These are phyloP conservation scores for Daubentonia madagascariensis DNA, from an alignment of 2,113 vertebrate species.

Conservation along the genomic window DNA sequence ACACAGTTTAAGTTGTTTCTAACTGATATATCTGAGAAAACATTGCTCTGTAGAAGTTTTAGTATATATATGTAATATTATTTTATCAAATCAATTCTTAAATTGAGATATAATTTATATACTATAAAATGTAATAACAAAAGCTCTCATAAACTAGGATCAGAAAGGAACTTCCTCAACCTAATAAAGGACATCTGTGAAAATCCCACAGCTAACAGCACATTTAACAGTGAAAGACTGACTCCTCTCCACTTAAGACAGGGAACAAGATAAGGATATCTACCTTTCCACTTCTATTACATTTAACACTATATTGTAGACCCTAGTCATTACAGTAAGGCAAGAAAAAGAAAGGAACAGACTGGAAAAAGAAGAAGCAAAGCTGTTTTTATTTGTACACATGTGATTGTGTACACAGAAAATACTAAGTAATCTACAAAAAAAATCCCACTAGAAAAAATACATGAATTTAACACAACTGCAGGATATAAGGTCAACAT, in stretches of 20 bases:
- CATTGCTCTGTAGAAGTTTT: not conserved
- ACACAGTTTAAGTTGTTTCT: not conserved
- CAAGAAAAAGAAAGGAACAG: not conserved
- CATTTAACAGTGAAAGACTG: not conserved
- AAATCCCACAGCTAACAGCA: not conserved
- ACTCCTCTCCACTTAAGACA: not conserved
- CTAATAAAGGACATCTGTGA: not conserved
- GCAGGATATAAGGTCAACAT: not conserved
- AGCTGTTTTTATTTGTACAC: not conserved
- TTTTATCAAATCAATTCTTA: constrained; percentile 10
- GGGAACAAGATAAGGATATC: not conserved
- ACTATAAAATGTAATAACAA: not conserved
- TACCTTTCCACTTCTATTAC: not conserved
- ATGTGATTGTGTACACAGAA: not conserved
- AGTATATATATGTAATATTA: not conserved
- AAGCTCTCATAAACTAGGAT: not conserved
- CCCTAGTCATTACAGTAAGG: not conserved
- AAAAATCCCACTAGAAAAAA: not conserved
- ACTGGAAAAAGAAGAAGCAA: not conserved
- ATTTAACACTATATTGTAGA: not conserved
- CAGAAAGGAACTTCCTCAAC: not conserved
- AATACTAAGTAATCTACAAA: not conserved
- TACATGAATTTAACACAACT: not conserved
- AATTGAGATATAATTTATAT: not conserved
- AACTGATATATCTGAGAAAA: not conserved